Conservation (phyloP, 1,140 invertebrate species). For the Goniozus legneri region DNA sequence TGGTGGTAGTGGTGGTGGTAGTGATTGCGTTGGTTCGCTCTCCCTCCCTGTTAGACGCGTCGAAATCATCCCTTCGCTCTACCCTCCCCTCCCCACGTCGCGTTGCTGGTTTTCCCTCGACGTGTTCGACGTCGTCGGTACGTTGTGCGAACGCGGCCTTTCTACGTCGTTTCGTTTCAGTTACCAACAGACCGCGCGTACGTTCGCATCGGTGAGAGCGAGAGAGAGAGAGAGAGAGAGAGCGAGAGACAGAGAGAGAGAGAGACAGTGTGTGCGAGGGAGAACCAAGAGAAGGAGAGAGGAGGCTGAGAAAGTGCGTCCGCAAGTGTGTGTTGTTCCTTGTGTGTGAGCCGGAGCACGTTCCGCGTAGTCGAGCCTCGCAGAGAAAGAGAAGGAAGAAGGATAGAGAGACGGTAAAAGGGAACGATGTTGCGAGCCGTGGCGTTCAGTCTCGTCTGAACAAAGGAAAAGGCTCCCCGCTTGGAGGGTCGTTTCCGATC, state of each 20-base stretch:
- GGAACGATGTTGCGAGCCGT: slow-evolving; percentile 19
- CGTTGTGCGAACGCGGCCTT: slow-evolving; percentile 26
- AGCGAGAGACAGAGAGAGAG: not conserved
- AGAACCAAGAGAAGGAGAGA: not conserved
- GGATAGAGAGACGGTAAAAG: not conserved
- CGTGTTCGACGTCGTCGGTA: slow-evolving; percentile 25
- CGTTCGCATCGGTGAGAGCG: slow-evolving; percentile 24
- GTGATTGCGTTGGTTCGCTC: not conserved
- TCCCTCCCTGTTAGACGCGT: not conserved
- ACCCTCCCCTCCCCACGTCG: slow-evolving; percentile 3
- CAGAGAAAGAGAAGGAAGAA: slow-evolving; percentile 1
- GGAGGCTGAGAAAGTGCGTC: not conserved
- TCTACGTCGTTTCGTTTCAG: slow-evolving; percentile 26
- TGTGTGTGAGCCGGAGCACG: too few relatives aligned
- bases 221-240: slow-evolving; percentile 8
- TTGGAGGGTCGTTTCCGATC: slow-evolving; percentile 39
- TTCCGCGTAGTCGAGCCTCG: too few relatives aligned
- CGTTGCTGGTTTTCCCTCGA: slow-evolving; percentile 6
- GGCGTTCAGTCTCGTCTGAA: slow-evolving; percentile 28
- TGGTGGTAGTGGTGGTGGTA: slow-evolving; percentile 6
- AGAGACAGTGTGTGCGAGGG: slow-evolving; percentile 6
- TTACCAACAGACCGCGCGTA: slow-evolving; percentile 41
- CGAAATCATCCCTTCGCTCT: not conserved
- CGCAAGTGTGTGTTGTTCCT: too few relatives aligned
- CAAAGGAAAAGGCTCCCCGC: slow-evolving; percentile 28